Percentiles rank a stretch among this genome's conserved stretches.
Evolutionary conservation across 1,140 invertebrate species (phyloP).

Genomic region (Druon quercuslanigerum): DNA sequence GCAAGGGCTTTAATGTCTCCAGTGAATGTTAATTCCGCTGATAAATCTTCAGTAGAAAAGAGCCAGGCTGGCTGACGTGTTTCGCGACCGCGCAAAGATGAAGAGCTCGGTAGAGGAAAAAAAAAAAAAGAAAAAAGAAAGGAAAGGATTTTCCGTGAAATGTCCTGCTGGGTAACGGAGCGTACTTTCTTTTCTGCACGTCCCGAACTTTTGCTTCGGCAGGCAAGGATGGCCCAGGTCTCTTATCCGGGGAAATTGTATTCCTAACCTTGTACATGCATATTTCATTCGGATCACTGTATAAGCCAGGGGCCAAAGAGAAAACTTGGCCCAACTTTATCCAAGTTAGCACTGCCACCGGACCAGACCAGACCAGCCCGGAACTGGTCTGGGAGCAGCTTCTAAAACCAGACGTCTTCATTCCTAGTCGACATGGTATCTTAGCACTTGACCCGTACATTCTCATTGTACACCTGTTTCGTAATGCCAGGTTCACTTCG

Average conservation of each 20-base stretch:
- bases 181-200: constrained; percentile 2
- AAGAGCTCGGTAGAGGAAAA: neutral
- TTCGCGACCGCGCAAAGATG: constrained; percentile 10
- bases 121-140: neutral
- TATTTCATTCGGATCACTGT: constrained; percentile 8
- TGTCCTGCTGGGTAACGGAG: constrained; percentile 23
- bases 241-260: neutral
- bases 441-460: neutral
- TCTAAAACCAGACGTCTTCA: constrained; percentile 24
- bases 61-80: neutral
- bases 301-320: constrained; percentile 4
- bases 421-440: constrained; percentile 16
- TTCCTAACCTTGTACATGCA: constrained; percentile 4
- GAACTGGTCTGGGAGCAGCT: neutral
- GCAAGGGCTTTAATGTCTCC: constrained; percentile 1
- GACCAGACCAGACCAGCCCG: neutral
- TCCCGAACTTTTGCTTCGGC: neutral
- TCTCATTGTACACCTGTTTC: constrained; percentile 27
- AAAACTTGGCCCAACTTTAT: constrained; percentile 22
- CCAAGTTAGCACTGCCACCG: constrained; percentile 3
- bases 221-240: neutral
- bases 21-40: constrained; percentile 23
- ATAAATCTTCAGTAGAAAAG: neutral
- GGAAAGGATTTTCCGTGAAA: neutral
- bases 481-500: constrained; percentile 15